Conservation (phyloP, 2,888 invertebrate species). For the Therioaphis trifolii region DNA sequence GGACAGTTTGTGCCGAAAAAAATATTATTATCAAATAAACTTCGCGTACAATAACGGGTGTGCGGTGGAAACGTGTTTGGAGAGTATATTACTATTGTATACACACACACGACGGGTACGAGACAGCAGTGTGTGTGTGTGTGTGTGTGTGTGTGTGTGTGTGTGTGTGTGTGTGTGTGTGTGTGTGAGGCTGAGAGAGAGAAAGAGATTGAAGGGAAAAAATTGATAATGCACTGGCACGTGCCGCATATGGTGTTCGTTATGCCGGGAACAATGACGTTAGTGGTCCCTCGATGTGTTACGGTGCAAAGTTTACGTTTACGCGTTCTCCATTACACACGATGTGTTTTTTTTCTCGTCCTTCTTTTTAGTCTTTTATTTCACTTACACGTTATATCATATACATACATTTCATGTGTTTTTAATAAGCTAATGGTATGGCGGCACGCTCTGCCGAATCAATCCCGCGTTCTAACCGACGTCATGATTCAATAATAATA, state of each 20-base stretch:
- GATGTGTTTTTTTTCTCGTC: constrained; percentile 38
- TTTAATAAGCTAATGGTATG: constrained; percentile 53
- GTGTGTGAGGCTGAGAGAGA: neutral
- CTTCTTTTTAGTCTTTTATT: constrained; percentile 1
- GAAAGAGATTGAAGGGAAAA: neutral
- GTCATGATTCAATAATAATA: too few relatives aligned
- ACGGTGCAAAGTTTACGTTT: constrained; percentile 40
- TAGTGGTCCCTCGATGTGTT: constrained; percentile 40
- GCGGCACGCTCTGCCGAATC: too few relatives aligned
- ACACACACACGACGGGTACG: too few relatives aligned
- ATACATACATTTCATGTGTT: neutral
- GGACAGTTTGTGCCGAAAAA: constrained; percentile 15
- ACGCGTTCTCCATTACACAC: constrained; percentile 36
- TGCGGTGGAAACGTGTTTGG: constrained; percentile 15
- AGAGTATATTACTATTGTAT: too few relatives aligned
- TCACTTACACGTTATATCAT: too few relatives aligned
- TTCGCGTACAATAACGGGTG: constrained; percentile 3
- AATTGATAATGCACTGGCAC: constrained; percentile 49
- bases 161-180: neutral
- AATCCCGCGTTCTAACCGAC: too few relatives aligned
- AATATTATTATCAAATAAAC: constrained; percentile 53
- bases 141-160: neutral
- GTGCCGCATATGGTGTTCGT: constrained; percentile 58
- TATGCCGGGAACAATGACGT: constrained; percentile 53
- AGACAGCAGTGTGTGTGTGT: too few relatives aligned